phyloP scores from a whole-genome alignment of 2,888 invertebrate species.

The Ornithoptera priamus region DNA sequence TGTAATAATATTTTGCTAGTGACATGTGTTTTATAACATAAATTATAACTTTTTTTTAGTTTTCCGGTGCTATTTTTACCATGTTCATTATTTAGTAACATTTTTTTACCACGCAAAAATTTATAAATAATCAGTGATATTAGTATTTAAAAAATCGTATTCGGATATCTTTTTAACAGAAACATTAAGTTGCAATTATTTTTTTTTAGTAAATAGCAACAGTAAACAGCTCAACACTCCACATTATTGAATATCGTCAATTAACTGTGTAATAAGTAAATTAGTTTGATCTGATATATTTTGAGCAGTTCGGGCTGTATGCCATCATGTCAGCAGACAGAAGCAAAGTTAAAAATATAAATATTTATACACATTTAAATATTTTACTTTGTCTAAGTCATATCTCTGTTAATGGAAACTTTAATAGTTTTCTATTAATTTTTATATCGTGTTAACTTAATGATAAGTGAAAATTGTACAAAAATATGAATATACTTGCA shows the following conservation, averaged over 20 bases:
- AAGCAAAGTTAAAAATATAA: slow-evolving; percentile 39
- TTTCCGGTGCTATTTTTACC: slow-evolving; percentile 27
- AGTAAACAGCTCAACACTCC: neutral
- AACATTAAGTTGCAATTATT: too few relatives aligned
- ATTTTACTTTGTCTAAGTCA: slow-evolving; percentile 67
- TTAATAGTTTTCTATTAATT: slow-evolving; percentile 61
- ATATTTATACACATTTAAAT: slow-evolving; percentile 37
- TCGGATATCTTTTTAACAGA: neutral
- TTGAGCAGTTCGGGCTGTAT: slow-evolving; percentile 29
- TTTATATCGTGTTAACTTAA: slow-evolving; percentile 77
- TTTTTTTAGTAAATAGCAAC: too few relatives aligned
- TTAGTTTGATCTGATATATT: slow-evolving; percentile 32
- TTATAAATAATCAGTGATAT: neutral
- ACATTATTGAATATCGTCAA: slow-evolving; percentile 17
- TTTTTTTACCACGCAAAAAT: neutral
- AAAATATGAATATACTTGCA: slow-evolving; percentile 69
- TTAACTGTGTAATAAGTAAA: slow-evolving; percentile 12
- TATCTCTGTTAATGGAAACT: slow-evolving; percentile 68
- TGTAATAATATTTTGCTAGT: neutral
- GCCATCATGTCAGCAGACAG: slow-evolving; percentile 33
- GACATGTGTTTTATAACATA: neutral
- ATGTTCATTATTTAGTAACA: slow-evolving; percentile 1
- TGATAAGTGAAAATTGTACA: slow-evolving; percentile 76
- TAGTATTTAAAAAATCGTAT: neutral
- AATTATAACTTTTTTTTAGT: slow-evolving; percentile 9